Evolutionary conservation across 2,797 vertebrate genomes (phyloP).

Genomic region (Crax fasciolata): DNA sequence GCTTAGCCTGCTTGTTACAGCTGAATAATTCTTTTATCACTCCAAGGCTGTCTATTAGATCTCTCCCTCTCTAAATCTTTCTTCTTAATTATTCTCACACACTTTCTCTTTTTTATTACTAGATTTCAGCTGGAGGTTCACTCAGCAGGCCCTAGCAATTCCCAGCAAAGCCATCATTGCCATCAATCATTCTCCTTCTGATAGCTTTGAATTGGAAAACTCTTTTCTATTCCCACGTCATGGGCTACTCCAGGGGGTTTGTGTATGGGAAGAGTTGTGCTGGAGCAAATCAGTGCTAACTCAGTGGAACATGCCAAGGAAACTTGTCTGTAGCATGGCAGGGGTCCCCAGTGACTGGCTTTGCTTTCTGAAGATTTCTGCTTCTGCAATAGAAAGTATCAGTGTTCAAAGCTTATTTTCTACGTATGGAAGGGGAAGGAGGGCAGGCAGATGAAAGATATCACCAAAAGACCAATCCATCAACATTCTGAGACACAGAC

Average conservation of each 20-base stretch:
- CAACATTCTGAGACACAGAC: neutral
- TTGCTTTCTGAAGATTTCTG: neutral
- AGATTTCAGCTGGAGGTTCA: constrained; percentile 2
- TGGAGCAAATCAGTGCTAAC: neutral
- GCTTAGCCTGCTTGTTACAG: neutral
- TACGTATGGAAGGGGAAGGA: neutral
- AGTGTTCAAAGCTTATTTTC: neutral
- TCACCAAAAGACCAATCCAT: neutral
- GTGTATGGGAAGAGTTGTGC: neutral
- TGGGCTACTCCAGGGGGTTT: neutral
- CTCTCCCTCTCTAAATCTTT: constrained; percentile 26
- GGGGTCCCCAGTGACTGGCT: neutral
- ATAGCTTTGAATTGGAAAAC: neutral
- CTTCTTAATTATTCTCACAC: constrained; percentile 10
- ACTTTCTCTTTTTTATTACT: neutral
- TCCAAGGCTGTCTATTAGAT: neutral
- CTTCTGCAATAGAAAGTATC: neutral
- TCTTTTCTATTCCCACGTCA: neutral
- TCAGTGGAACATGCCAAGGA: neutral
- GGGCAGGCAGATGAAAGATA: neutral
- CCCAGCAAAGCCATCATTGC: neutral
- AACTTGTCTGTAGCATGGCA: neutral
- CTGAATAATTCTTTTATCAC: constrained; percentile 3
- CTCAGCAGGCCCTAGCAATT: neutral
- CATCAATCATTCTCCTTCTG: neutral